Conservation (phyloP, 2,113 vertebrate genomes). For the Pseudonaja textilis region DNA sequence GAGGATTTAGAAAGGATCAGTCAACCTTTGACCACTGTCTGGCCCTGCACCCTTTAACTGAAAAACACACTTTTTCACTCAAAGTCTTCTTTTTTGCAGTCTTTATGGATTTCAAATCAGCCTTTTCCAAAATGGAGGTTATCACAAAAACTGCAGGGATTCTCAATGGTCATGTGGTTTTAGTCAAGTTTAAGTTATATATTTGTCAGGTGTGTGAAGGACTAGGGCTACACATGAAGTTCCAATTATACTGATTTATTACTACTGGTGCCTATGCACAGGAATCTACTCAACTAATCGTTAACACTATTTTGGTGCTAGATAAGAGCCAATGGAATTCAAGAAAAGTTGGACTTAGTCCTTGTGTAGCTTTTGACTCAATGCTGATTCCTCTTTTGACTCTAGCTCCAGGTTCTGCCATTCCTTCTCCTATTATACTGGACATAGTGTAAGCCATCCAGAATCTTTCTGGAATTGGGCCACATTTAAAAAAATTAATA, state of each 20-base stretch:
- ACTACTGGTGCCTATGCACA: background rate
- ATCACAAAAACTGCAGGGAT: background rate
- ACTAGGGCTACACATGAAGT: background rate
- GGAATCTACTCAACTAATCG: background rate
- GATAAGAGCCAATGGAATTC: background rate
- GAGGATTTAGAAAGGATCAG: background rate
- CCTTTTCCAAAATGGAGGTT: background rate
- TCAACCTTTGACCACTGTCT: background rate
- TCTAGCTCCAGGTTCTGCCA: background rate
- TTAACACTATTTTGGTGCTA: background rate
- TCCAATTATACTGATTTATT: background rate
- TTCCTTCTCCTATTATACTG: background rate
- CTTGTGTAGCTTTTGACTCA: background rate
- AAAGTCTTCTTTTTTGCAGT: background rate
- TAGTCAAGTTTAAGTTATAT: background rate
- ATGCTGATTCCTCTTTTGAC: background rate
- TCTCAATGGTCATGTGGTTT: background rate
- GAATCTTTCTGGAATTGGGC: background rate
- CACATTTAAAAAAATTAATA: background rate
- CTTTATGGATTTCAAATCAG: background rate
- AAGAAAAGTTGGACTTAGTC: background rate
- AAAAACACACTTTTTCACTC: background rate
- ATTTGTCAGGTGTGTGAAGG: background rate
- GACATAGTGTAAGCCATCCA: background rate
- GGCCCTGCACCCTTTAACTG: background rate